Evolutionary conservation across 2,888 invertebrate genomes (phyloP).

Genomic region (Apamea anceps): DNA sequence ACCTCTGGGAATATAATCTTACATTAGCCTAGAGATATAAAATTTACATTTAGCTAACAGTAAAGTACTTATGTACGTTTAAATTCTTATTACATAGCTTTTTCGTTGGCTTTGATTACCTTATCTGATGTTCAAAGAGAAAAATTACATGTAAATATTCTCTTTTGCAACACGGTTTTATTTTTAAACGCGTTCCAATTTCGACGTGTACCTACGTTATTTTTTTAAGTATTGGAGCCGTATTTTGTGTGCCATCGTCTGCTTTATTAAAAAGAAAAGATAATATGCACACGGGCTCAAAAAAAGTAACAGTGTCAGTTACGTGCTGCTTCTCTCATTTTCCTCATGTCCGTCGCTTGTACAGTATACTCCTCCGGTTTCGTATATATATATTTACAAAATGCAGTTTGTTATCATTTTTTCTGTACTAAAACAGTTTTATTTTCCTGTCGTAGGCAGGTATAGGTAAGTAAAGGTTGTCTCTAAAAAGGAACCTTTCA

Average conservation of each 20-base stretch:
- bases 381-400: neutral
- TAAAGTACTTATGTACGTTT: conserved; percentile 8
- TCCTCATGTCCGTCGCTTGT: neutral
- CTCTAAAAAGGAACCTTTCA: neutral
- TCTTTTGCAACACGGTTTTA: neutral
- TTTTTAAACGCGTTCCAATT: conserved; percentile 3
- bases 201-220: neutral
- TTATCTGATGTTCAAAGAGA: conserved; percentile 33
- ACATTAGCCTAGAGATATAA: conserved; percentile 37
- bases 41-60: conserved; percentile 32
- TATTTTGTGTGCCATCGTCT: neutral
- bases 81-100: conserved; percentile 19
- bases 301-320: neutral
- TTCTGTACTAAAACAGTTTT: neutral
- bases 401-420: neutral
- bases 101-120: conserved; percentile 26
- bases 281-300: neutral
- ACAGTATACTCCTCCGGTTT: neutral
- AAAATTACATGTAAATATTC: conserved; percentile 16
- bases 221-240: too few species aligned
- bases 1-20: conserved; percentile 46
- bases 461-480: neutral
- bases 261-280: conserved; percentile 1
- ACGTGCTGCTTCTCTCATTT: neutral
- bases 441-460: neutral